phyloP scores from a whole-genome alignment of 2,888 invertebrate species.

The Epicampocera succincta region DNA sequence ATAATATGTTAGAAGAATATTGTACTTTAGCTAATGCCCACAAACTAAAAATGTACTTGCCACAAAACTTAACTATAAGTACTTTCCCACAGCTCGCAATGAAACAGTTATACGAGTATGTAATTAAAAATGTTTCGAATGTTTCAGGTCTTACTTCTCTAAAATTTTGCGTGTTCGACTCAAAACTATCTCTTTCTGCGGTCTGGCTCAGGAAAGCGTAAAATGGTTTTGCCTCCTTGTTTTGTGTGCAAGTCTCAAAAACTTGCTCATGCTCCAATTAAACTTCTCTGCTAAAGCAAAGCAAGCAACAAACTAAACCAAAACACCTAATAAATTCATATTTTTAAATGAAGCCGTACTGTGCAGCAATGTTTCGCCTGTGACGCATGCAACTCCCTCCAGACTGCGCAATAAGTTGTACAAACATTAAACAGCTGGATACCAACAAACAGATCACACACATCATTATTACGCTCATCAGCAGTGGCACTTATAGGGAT shows the following conservation, averaged over 20 bases:
- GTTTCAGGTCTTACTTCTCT: no score
- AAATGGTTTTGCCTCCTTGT: constrained; percentile 8
- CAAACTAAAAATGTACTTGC: no score
- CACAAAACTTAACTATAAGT: no score
- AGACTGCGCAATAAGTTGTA: not conserved
- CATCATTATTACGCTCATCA: constrained; percentile 41
- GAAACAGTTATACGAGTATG: no score
- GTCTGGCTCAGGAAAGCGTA: no score
- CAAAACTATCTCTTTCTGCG: no score
- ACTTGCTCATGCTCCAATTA: constrained; percentile 62
- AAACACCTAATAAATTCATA: constrained; percentile 36
- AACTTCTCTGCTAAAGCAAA: constrained; percentile 41
- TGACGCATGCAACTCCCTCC: no score
- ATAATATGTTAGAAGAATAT: no score
- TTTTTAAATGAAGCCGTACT: constrained; percentile 57
- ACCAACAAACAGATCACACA: constrained; percentile 14
- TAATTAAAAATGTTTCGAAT: no score
- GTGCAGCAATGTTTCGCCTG: constrained; percentile 4
- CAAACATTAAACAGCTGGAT: constrained; percentile 2
- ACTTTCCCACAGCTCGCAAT: no score
- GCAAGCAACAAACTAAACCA: constrained; percentile 7
- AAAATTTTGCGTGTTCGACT: no score
- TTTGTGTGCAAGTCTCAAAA: constrained; percentile 23
- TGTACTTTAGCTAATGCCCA: no score
- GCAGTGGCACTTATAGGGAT: constrained; percentile 20